Conservation (phyloP, 2,797 vertebrate species). For the Hoplostethus mediterraneus region DNA sequence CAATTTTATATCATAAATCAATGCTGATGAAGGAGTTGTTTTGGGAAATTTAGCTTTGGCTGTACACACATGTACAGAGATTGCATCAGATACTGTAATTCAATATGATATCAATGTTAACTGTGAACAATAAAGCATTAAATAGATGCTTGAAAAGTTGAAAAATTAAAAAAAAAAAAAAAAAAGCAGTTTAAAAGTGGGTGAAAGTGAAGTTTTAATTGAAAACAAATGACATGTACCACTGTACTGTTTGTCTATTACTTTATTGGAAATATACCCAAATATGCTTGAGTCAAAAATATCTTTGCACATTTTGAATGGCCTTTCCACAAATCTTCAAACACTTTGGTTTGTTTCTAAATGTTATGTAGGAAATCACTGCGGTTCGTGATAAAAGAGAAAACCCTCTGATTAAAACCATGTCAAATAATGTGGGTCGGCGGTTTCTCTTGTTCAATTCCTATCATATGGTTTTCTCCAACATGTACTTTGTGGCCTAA, state of each 20-base stretch:
- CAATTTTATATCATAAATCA: constrained; percentile 20
- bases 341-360: constrained; percentile 37
- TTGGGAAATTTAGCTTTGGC: constrained; percentile 6
- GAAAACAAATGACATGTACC: constrained; percentile 6
- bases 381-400: constrained; percentile 55
- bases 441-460: constrained; percentile 40
- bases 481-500: constrained; percentile 39
- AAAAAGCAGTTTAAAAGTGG: too few species aligned
- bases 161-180: too few species aligned
- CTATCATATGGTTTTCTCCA: constrained; percentile 21
- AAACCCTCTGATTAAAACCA: constrained; percentile 56
- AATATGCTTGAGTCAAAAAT: constrained; percentile 42
- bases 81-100: neutral
- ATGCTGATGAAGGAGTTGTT: neutral
- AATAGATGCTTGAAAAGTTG: neutral
- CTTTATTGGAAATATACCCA: constrained; percentile 39
- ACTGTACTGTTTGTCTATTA: neutral
- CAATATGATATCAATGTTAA: neutral
- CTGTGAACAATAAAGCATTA: neutral
- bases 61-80: neutral
- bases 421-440: constrained; percentile 46
- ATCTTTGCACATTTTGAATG: constrained; percentile 36
- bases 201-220: constrained; percentile 7
- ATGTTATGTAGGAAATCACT: constrained; percentile 56
- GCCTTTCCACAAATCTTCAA: constrained; percentile 38